phyloP scores from a whole-genome alignment of 2,113 vertebrate genomes.

The Craseonycteris thonglongyai region DNA sequence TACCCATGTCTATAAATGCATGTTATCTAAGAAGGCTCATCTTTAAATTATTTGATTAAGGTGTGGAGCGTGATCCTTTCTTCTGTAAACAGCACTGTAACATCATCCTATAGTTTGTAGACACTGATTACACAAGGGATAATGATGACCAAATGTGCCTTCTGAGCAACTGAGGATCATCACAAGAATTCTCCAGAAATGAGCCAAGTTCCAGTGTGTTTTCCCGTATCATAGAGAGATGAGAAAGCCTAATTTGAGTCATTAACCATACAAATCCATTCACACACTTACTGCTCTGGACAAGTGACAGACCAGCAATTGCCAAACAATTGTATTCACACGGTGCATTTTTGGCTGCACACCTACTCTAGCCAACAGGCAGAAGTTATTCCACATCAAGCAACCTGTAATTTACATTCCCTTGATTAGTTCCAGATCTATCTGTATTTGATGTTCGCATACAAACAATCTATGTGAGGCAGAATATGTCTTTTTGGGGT shows the following conservation, averaged over 20 bases:
- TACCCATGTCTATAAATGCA: not conserved
- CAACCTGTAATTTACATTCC: conserved; percentile 73
- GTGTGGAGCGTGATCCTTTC: conserved; percentile 36
- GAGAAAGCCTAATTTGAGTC: conserved; percentile 79
- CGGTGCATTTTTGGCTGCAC: conserved; percentile 71
- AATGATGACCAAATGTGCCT: conserved; percentile 68
- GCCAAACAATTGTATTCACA: conserved; percentile 73
- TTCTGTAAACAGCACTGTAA: conserved; percentile 63
- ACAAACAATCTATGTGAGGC: conserved; percentile 60
- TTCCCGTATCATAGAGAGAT: conserved; percentile 74
- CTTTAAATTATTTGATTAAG: conserved; percentile 63
- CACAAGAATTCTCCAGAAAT: conserved; percentile 77
- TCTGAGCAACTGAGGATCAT: conserved; percentile 75
- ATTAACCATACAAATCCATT: conserved; percentile 80
- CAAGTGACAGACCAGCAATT: conserved; percentile 76
- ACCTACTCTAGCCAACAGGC: conserved; percentile 71
- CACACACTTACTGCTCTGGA: conserved; percentile 78
- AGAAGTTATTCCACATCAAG: conserved; percentile 61
- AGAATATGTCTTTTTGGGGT: conserved; percentile 53
- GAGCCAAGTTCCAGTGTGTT: conserved; percentile 79
- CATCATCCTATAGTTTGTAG: conserved; percentile 61
- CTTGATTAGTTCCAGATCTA: conserved; percentile 57
- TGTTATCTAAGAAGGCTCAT: conserved; percentile 46
- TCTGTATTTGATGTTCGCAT: conserved; percentile 69
- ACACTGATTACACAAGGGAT: conserved; percentile 65